Evolutionary conservation across 2,113 vertebrate genomes (phyloP).

Genomic region (Plestiodon gilberti): DNA sequence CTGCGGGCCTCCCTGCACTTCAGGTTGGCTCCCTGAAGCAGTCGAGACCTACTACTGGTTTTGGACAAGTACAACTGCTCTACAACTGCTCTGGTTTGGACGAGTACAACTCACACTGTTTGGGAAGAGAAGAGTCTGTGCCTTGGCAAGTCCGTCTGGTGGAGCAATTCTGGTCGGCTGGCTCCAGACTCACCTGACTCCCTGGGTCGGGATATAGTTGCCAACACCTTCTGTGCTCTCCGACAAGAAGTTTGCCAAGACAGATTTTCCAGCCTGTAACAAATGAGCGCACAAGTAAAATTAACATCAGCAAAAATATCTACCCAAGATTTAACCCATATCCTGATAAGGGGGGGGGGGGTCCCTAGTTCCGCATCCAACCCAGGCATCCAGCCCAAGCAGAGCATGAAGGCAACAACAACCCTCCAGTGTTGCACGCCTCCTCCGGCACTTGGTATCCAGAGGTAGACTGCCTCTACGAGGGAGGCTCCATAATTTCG

Average conservation of each 20-base stretch:
- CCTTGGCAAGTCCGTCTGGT: neutral
- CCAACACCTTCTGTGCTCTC: slow-evolving; percentile 83
- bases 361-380: neutral
- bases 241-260: slow-evolving; percentile 91
- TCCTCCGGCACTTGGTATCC: neutral
- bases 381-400: neutral
- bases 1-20: too few species aligned
- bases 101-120: neutral
- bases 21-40: too few species aligned
- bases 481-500: neutral
- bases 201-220: slow-evolving; percentile 91
- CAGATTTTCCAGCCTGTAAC: slow-evolving; percentile 88
- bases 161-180: accelerated
- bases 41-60: too few species aligned
- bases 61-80: too few species aligned
- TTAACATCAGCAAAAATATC: neutral
- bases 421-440: neutral
- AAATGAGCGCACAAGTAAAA: neutral
- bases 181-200: slow-evolving; percentile 85
- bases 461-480: neutral
- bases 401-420: neutral
- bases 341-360: too few species aligned
- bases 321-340: too few species aligned
- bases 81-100: too few species aligned
- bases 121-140: neutral